Evolutionary conservation across 2,113 vertebrate species (phyloP), one percentile per base, ranked within the genome.

Genomic region (Mobula birostris): DNA sequence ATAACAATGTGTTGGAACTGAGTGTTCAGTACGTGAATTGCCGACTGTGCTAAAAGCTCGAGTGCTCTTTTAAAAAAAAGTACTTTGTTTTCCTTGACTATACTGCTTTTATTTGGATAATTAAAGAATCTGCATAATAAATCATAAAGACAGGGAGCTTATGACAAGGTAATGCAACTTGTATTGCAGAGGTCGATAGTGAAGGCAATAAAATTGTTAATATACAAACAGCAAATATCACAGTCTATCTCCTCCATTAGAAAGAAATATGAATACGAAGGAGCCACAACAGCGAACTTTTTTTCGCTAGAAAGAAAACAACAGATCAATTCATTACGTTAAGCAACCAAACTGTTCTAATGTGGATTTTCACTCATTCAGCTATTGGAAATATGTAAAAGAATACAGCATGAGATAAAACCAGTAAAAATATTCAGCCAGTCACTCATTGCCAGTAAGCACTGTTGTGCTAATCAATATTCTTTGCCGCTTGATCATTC

Each of bases 51-150:
- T 90, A 66, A 63, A 17, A 32, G 61, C 61, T 32, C n/a, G 85
- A 66, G 24, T 90, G 61, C n/a, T 61, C 29, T 58, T 36, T 19
- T 66, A 90, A 87, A 12, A 88, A n/a, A 66, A 29, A 32, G 63
- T 90, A 17, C 61, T 66, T 66, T 1, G 12, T 5, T 32, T 32
- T 90, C 63, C 15, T 1, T 63, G 61, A 32, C 27, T 90, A n/a
- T 32, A 32, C n/a, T 66, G 63, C 61, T 17, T 90, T 66, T 90
- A 29, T 90, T 66, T 66, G n/a, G 63, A 36, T 66, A 66, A 90
- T 66, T 66, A 90, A 68, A 61, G n/a, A 66, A 90, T 27, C 85
- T 90, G 85, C 29, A 32, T 90, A 90, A 90, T 66, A 66, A 90
- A 66, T 90, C 61, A 88, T 32, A 88, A 66, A 29, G 85, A 32